Evolutionary conservation across 2,113 vertebrate genomes (phyloP).

Genomic region (Tiliqua scincoides): DNA sequence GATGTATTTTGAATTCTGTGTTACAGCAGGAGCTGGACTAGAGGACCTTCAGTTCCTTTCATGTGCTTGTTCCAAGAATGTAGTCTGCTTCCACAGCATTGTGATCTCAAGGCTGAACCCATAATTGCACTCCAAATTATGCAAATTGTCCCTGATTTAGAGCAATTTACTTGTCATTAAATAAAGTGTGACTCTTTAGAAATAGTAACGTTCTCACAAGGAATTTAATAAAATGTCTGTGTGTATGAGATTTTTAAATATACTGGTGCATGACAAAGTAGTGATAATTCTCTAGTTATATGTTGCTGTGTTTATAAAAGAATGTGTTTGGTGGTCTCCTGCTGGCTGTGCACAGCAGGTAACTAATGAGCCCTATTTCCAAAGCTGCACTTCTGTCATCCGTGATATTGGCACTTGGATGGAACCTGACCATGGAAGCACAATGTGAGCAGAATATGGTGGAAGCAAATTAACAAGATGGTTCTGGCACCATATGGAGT

Average conservation of each 20-base stretch:
- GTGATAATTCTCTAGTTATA: constrained; percentile 64
- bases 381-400: constrained; percentile 62
- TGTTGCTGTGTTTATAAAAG: constrained; percentile 69
- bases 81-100: background rate
- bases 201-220: background rate
- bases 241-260: constrained; percentile 51
- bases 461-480: constrained; percentile 35
- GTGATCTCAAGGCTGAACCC: background rate
- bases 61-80: background rate
- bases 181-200: background rate
- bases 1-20: background rate
- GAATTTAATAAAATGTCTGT: constrained; percentile 37
- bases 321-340: constrained; percentile 64
- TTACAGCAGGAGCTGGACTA: background rate
- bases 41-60: background rate
- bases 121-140: background rate
- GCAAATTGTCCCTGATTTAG: background rate
- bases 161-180: background rate
- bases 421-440: constrained; percentile 65
- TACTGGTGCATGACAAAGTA: constrained; percentile 62
- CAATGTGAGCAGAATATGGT: constrained; percentile 50
- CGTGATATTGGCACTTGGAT: constrained; percentile 55
- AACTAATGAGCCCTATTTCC: constrained; percentile 71
- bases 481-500: constrained; percentile 25
- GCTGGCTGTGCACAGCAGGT: constrained; percentile 69